These are phyloP conservation scores for Berghia stephanieae DNA, from an alignment of 1,140 invertebrate genomes.

Conservation along the genomic window DNA sequence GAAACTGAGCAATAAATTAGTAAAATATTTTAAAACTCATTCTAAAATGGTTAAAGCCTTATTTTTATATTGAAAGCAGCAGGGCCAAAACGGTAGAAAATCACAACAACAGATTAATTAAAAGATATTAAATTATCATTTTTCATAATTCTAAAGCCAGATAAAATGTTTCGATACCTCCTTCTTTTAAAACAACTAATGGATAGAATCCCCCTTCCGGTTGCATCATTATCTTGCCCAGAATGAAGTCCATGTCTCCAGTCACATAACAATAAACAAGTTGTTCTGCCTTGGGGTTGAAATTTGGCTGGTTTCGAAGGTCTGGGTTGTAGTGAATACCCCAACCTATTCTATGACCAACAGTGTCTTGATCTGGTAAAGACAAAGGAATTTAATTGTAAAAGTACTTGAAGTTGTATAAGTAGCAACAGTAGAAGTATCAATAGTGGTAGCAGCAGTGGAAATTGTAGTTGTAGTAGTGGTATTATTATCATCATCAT, in stretches of 20 bases:
- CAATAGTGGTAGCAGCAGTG: no score
- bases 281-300: constrained; percentile 57
- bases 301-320: constrained; percentile 39
- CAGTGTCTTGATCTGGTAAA: neutral
- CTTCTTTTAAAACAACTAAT: constrained; percentile 51
- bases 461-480: no score
- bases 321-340: constrained; percentile 58
- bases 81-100: no score
- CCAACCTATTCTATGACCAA: constrained; percentile 59
- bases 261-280: constrained; percentile 63
- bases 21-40: no score
- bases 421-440: no score
- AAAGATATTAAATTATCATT: no score
- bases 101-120: no score
- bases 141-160: no score
- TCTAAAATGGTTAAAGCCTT: no score
- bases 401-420: neutral
- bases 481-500: no score
- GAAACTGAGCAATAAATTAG: no score
- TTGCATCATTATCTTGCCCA: constrained; percentile 60
- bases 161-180: constrained; percentile 45
- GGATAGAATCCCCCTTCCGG: constrained; percentile 65
- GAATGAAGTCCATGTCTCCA: constrained; percentile 53
- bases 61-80: no score
- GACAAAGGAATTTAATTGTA: neutral